Conservation (phyloP, 2,113 vertebrate genomes). For the Globicephala melas region DNA sequence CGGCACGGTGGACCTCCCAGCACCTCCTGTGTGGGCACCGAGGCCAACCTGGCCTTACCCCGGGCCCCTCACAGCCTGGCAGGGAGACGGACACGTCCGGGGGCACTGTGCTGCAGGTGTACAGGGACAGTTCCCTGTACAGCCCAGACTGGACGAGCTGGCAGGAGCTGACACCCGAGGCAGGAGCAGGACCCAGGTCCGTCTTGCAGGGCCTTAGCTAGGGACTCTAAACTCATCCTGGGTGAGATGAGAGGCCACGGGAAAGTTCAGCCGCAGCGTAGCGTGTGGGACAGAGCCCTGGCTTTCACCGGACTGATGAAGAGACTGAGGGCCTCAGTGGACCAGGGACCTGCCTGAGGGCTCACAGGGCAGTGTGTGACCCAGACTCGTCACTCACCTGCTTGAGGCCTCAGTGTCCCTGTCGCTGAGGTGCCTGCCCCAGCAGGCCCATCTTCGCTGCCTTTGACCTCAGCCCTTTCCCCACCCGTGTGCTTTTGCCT, state of each 20-base stretch:
- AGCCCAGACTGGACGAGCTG: accelerated
- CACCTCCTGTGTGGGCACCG: neutral
- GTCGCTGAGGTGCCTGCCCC: accelerated
- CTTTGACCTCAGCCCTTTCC: neutral
- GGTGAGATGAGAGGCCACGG: neutral
- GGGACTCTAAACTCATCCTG: neutral
- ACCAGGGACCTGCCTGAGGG: neutral
- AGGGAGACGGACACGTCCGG: accelerated
- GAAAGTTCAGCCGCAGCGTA: accelerated
- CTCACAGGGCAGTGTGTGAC: accelerated
- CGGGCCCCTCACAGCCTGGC: accelerated
- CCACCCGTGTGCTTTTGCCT: accelerated
- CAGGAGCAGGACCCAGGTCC: neutral
- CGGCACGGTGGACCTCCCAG: accelerated
- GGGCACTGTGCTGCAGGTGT: neutral
- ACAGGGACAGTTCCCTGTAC: accelerated
- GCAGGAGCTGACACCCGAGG: neutral
- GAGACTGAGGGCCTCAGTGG: neutral
- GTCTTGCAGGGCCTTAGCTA: neutral
- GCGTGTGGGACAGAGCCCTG: accelerated
- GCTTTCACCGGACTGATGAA: neutral
- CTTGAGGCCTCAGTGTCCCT: neutral
- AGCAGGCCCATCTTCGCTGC: accelerated
- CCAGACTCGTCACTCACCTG: accelerated
- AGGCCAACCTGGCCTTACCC: accelerated